Conservation (phyloP, 2,888 invertebrate genomes). For the Thysanoteuthis rhombus region DNA sequence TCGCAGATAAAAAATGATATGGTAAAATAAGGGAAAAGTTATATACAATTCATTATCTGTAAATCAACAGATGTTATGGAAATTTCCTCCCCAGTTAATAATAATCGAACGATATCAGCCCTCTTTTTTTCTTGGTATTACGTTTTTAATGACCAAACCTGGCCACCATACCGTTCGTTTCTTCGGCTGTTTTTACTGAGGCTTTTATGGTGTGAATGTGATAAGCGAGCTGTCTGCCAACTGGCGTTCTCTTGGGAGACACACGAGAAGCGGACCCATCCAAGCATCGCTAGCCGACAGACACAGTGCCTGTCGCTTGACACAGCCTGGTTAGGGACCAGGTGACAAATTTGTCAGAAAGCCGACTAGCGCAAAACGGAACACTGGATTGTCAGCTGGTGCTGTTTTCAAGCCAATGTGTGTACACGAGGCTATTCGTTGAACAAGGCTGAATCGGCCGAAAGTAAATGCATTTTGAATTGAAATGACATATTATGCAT, state of each 20-base stretch:
- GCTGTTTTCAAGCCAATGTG: background rate
- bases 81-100: no score
- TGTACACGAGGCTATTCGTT: background rate
- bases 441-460: background rate
- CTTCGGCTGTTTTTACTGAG: background rate
- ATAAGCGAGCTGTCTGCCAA: background rate
- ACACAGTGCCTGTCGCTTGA: background rate
- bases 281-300: background rate
- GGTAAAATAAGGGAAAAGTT: background rate
- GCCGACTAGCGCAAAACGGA: background rate
- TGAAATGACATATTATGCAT: no score
- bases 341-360: slow-evolving; percentile 12
- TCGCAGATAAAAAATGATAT: background rate
- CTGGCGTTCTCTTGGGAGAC: background rate
- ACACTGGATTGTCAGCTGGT: background rate
- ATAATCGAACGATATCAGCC: no score
- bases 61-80: no score
- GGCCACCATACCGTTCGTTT: background rate
- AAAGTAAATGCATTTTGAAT: background rate
- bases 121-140: background rate
- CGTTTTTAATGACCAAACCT: background rate
- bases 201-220: background rate
- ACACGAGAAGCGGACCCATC: background rate
- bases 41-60: background rate
- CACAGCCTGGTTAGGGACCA: background rate